Base-by-base conservation (phyloP, 1,140 invertebrate species). In the Magallana gigas region DNA sequence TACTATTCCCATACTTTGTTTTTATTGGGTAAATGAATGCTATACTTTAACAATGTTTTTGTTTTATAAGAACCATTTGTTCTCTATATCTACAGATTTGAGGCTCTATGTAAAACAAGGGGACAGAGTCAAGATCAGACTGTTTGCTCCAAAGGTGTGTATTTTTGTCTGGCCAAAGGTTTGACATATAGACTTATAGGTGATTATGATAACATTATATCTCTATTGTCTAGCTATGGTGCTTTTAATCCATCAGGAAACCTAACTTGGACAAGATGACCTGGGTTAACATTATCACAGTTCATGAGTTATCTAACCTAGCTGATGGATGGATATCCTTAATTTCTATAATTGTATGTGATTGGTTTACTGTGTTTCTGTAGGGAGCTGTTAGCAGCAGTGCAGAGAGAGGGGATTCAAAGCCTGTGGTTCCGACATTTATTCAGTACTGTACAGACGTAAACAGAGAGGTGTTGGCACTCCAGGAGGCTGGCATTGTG, bases 401-500 rank as follows among this genome's bases (percentile, higher is more conserved):
- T 11, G 23, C 68, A 36, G 23, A 76, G 11, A 23, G 14, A 76
- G 14, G 23, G 9, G 14, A 29, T 76, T 29, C 68, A 0, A 23
- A 18, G 36, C 8, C 18, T 11, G 85, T 88, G 57, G 56, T 71
- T 8, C 85, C 85, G 23, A 84, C 85, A 29, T 81, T 85, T 83
- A 64, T 88, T n/a, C 90, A 91, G 11, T 93, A 92, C 88, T 90
- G 90, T 89, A 89, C 90, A 8, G 18, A 62, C n/a, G 83, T 90
- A 9, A 89, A 90, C 57, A 86, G 91, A 7, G 92, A 92, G 59
- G 80, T 85, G 0, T 86, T 84, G 56, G 85, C 92, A 57, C 91
- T 91, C 85, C 93, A 93, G 85, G 93, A 93, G 48, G 90, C 92
- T 14, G 92, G 92, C n/a, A 91, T 93, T 60, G 58, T 93, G 1